Evolutionary conservation across 2,888 invertebrate species (phyloP), one percentile per base, ranked within the genome.

Genomic region (Drosophila ustulata): DNA sequence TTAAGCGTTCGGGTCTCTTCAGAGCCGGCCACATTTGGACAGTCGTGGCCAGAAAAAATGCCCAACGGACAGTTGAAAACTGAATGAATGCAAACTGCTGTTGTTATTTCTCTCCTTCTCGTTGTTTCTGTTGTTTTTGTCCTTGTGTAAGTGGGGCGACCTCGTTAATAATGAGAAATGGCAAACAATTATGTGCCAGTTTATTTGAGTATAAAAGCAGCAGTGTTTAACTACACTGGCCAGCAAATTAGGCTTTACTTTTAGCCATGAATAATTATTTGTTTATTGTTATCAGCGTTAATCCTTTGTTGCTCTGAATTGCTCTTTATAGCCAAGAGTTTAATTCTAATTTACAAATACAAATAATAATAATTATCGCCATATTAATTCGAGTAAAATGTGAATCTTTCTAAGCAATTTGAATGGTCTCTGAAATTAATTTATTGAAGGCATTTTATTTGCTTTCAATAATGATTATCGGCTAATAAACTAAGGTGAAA

Each of bases 101-200:
- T 30, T 45, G n/a, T 32, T 34, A 11, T 26, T 37, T 26, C 13
- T 6, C 5, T 52, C 9, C 3, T 47, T n/a, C 26, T 58, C 25
- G 23, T 50, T 41, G 47, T 8, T 25, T 37, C 11, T 49, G 39
- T 18, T 58, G 39, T 25, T 52, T 34, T 52, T 45, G 61, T 62
- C 45, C 66, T 46, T 59, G 45, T 61, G 49, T 30, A 49, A 47
- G 43, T 55, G 66, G 62, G 25, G 5, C 39, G 53, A 30, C 34
- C 67, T 63, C 61, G 68, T 78, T 76, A 76, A 76, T 76, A 76
- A 78, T 76, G 78, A 78, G 76, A 68, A 76, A 73, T 78, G 74
- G 76, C 78, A 63, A 56, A 75, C 75, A 75, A 71, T 75, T 75
- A 71, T 57, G 62, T 52, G 64, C 13, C 64, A 61, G 59, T 72